A percentile compares a stretch with the other conserved stretches of the same genome.
Conservation (phyloP, 2,888 invertebrate species). For the Periphyllus acericola region DNA sequence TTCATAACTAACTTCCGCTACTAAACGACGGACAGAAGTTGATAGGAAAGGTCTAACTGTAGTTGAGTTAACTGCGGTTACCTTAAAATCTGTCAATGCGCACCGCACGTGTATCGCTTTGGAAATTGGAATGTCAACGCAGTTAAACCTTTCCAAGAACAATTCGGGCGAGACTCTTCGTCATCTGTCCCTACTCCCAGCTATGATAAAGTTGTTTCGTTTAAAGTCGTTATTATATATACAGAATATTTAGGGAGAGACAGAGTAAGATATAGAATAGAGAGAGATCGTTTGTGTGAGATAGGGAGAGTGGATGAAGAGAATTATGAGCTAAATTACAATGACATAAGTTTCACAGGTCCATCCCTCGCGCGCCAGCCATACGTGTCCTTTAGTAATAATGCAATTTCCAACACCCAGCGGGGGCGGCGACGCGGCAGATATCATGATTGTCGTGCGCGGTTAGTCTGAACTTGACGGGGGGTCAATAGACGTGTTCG, state of each 20-base stretch:
- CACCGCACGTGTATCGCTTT: neutral
- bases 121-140: slow-evolving; percentile 13
- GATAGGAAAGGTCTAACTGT: neutral
- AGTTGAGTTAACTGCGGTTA: neutral
- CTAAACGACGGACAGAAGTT: neutral
- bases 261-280: too few relatives aligned
- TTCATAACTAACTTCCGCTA: neutral
- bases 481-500: slow-evolving; percentile 43
- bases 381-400: slow-evolving; percentile 1
- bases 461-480: slow-evolving; percentile 47
- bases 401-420: slow-evolving; percentile 10
- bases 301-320: neutral
- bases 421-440: slow-evolving; percentile 20
- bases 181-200: neutral
- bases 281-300: too few relatives aligned
- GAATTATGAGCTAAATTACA: slow-evolving; percentile 35
- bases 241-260: neutral
- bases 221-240: too few relatives aligned
- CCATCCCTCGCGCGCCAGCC: neutral
- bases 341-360: slow-evolving; percentile 35
- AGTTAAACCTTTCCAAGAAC: neutral
- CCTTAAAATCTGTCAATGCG: neutral
- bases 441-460: slow-evolving; percentile 34
- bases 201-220: neutral
- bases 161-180: neutral